phyloP scores from a whole-genome alignment of 2,888 invertebrate species.

The Pharmacophagus antenor region DNA sequence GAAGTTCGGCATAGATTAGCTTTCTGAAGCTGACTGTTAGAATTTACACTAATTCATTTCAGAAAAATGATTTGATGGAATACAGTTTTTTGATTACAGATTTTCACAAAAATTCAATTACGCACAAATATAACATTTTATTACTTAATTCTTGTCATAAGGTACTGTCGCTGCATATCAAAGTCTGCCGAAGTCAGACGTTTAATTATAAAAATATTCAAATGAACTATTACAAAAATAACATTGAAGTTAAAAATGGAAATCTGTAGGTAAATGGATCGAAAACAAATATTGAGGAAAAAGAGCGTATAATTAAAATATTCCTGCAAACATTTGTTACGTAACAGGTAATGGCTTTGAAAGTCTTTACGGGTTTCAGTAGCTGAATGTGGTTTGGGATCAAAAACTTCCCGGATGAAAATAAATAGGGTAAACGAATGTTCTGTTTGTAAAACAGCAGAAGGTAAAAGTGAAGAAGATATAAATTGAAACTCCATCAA shows the following conservation, averaged over 20 bases:
- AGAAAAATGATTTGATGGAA: too few relatives aligned
- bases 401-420: slow-evolving; percentile 14
- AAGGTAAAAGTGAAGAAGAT: slow-evolving; percentile 23
- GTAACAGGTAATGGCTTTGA: slow-evolving; percentile 15
- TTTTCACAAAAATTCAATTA: too few relatives aligned
- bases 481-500: slow-evolving; percentile 22
- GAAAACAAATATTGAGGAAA: neutral
- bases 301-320: neutral
- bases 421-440: slow-evolving; percentile 21
- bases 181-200: too few relatives aligned
- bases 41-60: too few relatives aligned
- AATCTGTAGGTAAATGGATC: neutral
- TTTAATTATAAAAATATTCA: too few relatives aligned
- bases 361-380: slow-evolving; percentile 18
- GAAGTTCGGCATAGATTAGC: too few relatives aligned
- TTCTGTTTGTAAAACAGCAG: slow-evolving; percentile 20
- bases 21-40: too few relatives aligned
- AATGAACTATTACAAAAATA: too few relatives aligned
- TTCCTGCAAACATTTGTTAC: neutral
- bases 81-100: too few relatives aligned
- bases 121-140: too few relatives aligned
- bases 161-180: too few relatives aligned
- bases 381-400: slow-evolving; percentile 18
- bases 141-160: too few relatives aligned
- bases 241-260: neutral